phyloP scores from a whole-genome alignment of 2,797 vertebrate species.

The Protonibea diacanthus region DNA sequence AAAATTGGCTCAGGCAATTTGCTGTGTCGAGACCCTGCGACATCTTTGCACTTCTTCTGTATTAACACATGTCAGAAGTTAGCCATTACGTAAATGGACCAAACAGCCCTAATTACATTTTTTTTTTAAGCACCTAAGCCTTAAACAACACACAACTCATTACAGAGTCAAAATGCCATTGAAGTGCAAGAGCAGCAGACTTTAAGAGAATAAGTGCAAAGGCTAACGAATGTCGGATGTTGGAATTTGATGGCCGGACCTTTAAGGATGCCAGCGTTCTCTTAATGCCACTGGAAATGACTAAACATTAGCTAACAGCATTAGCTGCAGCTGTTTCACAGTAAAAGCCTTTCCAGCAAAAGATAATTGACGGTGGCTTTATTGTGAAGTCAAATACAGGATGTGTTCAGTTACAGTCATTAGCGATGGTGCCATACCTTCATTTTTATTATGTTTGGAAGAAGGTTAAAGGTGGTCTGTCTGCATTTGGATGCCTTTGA shows the following conservation, averaged over 20 bases:
- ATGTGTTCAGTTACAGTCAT: slow-evolving; percentile 24
- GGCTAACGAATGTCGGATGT: slow-evolving; percentile 29
- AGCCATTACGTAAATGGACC: slow-evolving; percentile 44
- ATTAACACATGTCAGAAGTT: slow-evolving; percentile 50
- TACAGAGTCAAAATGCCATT: slow-evolving; percentile 36
- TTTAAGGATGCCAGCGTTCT: slow-evolving; percentile 34
- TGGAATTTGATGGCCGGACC: slow-evolving; percentile 35
- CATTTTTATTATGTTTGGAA: slow-evolving; percentile 4
- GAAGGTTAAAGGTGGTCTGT: neutral
- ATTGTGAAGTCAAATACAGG: slow-evolving; percentile 16
- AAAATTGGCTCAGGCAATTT: slow-evolving; percentile 40
- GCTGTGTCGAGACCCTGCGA: slow-evolving; percentile 28
- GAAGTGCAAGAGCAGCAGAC: slow-evolving; percentile 24
- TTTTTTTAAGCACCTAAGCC: slow-evolving; percentile 27
- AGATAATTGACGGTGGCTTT: slow-evolving; percentile 26
- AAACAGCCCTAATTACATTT: slow-evolving; percentile 45
- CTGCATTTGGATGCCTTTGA: neutral
- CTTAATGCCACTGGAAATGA: slow-evolving; percentile 37
- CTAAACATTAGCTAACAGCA: slow-evolving; percentile 34
- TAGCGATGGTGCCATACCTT: neutral
- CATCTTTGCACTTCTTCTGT: slow-evolving; percentile 33
- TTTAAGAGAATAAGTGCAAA: slow-evolving; percentile 15
- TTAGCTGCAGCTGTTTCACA: slow-evolving; percentile 30
- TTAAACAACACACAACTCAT: slow-evolving; percentile 46
- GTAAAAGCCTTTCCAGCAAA: slow-evolving; percentile 15